phyloP scores from a whole-genome alignment of 2,113 vertebrate species.

The Trichomycterus rosablanca region DNA sequence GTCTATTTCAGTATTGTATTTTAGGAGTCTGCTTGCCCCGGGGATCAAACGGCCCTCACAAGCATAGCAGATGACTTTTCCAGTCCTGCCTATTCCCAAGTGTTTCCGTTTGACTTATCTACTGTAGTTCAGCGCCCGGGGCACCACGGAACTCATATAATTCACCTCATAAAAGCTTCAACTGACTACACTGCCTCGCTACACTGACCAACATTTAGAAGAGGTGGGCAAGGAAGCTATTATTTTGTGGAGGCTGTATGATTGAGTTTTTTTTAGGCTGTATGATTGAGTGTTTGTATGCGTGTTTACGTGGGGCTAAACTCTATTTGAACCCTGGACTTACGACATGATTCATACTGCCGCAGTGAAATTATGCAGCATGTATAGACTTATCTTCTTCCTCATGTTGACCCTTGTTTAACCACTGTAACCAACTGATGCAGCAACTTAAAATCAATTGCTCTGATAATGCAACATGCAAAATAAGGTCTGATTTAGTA shows the following conservation, averaged over 20 bases:
- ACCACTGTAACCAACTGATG: too few species aligned
- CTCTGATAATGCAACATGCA: too few species aligned
- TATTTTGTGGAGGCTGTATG: conserved; percentile 23
- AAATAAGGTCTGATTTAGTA: too few species aligned
- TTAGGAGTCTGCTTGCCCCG: background rate
- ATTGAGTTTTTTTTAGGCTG: conserved; percentile 25
- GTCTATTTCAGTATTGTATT: conserved; percentile 12
- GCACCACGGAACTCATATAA: conserved; percentile 47
- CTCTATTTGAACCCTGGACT: conserved; percentile 26
- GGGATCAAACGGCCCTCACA: conserved; percentile 39
- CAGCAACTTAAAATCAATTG: too few species aligned
- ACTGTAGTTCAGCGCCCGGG: conserved; percentile 43
- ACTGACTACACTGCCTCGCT: conserved; percentile 28
- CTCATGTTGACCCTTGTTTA: too few species aligned
- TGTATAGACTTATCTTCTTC: too few species aligned
- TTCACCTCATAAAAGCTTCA: conserved; percentile 50
- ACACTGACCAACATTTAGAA: conserved; percentile 15
- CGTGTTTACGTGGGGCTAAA: conserved; percentile 13
- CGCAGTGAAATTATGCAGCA: too few species aligned
- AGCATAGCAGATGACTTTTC: conserved; percentile 47
- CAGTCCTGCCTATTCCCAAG: conserved; percentile 31
- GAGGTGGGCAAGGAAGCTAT: background rate
- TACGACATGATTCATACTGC: background rate
- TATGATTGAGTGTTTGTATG: conserved; percentile 8
- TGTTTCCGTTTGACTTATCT: conserved; percentile 50